Percentiles rank a stretch among this genome's conserved stretches.
phyloP scores from a whole-genome alignment of 2,888 invertebrate species.

The Ophioninae sp. region DNA sequence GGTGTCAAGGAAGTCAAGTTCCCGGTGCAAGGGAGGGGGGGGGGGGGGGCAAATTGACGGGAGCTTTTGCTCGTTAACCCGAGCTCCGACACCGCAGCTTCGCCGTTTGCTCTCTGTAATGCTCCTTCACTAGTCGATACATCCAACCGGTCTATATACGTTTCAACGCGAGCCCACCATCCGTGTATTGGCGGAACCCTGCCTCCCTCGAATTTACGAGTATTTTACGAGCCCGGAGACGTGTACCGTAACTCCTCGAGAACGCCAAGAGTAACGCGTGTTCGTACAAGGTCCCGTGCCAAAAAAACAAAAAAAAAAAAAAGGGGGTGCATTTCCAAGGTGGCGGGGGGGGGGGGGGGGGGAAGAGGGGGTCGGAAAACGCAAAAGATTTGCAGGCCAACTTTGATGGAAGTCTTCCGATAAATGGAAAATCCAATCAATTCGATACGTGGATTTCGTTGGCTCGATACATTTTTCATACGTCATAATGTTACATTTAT shows the following conservation, averaged over 20 bases:
- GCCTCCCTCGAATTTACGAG: conserved; percentile 51
- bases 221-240: conserved; percentile 58
- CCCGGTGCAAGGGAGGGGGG: conserved; percentile 35
- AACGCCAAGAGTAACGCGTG: conserved; percentile 37
- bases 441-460: conserved; percentile 7
- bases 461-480: not conserved
- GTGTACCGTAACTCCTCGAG: conserved; percentile 50
- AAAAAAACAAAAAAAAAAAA: conserved; percentile 28
- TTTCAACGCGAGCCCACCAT: not conserved
- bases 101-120: conserved; percentile 35
- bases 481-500: not conserved
- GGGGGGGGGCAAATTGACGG: conserved; percentile 57
- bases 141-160: not conserved
- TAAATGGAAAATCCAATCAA: conserved; percentile 36
- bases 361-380: not conserved
- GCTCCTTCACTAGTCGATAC: not conserved
- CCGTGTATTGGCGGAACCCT: not conserved
- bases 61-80: conserved; percentile 59
- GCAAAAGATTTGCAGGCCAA: conserved; percentile 27
- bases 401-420: conserved; percentile 8
- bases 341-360: not conserved
- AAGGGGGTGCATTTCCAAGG: not conserved
- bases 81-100: conserved; percentile 41
- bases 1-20: conserved; percentile 45
- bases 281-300: conserved; percentile 17